Percentiles rank a stretch among this genome's conserved stretches.
phyloP scores from a whole-genome alignment of 2,113 vertebrate genomes.

The Takifugu bimaculatus region DNA sequence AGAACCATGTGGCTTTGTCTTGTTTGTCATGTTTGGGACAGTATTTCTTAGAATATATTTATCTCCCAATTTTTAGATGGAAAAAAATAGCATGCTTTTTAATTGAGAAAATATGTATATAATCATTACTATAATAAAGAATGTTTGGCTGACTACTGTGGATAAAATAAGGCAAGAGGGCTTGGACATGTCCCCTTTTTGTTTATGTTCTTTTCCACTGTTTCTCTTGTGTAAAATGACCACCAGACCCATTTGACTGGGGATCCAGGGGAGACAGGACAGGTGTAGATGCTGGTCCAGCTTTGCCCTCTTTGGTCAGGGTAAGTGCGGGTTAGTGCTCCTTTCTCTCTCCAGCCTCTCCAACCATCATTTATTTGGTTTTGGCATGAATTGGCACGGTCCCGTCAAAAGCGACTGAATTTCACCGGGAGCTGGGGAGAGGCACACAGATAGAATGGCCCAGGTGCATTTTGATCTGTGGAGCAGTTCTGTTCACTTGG shows the following conservation, averaged over 20 bases:
- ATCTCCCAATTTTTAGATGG: conserved; percentile 43
- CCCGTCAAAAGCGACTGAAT: conserved; percentile 11
- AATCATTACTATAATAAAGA: conserved; percentile 72
- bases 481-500: conserved; percentile 60
- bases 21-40: conserved; percentile 65
- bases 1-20: conserved; percentile 64
- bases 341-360: conserved; percentile 52
- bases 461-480: conserved; percentile 71
- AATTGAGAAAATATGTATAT: conserved; percentile 67
- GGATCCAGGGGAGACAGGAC: conserved; percentile 49
- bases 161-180: conserved; percentile 60
- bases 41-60: conserved; percentile 67
- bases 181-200: conserved; percentile 67
- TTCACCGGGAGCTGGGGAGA: conserved; percentile 64
- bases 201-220: conserved; percentile 60
- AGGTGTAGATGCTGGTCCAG: conserved; percentile 59
- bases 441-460: conserved; percentile 71
- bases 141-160: conserved; percentile 69
- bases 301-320: conserved; percentile 65
- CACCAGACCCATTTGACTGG: conserved; percentile 66
- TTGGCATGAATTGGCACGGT: not conserved
- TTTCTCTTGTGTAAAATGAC: conserved; percentile 62
- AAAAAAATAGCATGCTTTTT: conserved; percentile 69
- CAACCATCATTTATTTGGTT: conserved; percentile 2
- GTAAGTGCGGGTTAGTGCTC: conserved; percentile 65